phyloP scores from a whole-genome alignment of 2,797 vertebrate species.

The Spinus pinus region DNA sequence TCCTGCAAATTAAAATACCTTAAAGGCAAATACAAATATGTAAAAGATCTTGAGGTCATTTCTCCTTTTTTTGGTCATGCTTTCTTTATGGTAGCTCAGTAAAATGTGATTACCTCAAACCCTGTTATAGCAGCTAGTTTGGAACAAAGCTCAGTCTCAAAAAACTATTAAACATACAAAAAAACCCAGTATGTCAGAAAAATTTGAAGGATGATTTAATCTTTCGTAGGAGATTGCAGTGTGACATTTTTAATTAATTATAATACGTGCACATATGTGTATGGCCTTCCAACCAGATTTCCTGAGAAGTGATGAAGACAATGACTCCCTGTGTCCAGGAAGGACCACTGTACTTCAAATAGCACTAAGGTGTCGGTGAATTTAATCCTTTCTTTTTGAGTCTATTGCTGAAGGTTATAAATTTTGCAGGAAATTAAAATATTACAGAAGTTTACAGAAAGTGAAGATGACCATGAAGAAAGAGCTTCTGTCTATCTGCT shows the following conservation, averaged over 20 bases:
- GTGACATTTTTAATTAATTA: background rate
- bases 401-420: background rate
- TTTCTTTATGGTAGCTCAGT: background rate
- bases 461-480: background rate
- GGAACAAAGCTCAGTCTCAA: background rate
- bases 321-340: background rate
- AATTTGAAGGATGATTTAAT: background rate
- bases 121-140: background rate
- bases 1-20: background rate
- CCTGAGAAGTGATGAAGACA: background rate
- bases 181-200: fast-evolving
- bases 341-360: background rate
- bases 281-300: background rate
- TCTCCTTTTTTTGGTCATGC: background rate
- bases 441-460: background rate
- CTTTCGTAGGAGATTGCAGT: background rate
- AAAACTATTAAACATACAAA: background rate
- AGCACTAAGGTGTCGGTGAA: background rate
- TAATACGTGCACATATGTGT: background rate
- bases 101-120: background rate
- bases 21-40: background rate
- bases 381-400: background rate
- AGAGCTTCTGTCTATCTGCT: background rate
- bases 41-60: background rate
- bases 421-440: background rate